phyloP scores from a whole-genome alignment of 2,113 vertebrate genomes.

The Corydoras maculifer region DNA sequence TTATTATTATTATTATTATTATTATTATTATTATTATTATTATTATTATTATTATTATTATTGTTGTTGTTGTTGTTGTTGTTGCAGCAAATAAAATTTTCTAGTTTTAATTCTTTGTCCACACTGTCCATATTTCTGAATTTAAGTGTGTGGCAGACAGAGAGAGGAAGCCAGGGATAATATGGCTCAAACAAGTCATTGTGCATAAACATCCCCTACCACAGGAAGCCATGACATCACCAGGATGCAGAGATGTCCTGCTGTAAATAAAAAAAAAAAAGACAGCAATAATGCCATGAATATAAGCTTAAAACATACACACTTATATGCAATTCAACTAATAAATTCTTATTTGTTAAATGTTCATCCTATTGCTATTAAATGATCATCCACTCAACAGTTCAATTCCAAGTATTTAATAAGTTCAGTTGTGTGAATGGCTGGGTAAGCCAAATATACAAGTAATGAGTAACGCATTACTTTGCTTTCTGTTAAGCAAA shows the following conservation, averaged over 20 bases:
- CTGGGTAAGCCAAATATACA: too few relatives aligned
- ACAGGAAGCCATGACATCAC: conserved; percentile 33
- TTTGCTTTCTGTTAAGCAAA: too few relatives aligned
- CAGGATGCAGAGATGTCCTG: conserved; percentile 41
- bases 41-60: too few relatives aligned
- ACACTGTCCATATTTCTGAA: too few relatives aligned
- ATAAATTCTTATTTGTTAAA: conserved; percentile 4
- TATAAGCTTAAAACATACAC: conserved; percentile 20
- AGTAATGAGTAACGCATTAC: too few relatives aligned
- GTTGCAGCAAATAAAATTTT: too few relatives aligned
- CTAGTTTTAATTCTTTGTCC: too few relatives aligned
- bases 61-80: too few relatives aligned
- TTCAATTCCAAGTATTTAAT: conserved; percentile 12
- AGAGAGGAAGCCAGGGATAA: conserved; percentile 22
- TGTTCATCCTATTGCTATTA: conserved; percentile 24
- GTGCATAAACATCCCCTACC: conserved; percentile 35
- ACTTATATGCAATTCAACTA: neutral
- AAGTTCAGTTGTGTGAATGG: neutral
- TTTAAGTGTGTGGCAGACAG: neutral
- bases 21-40: too few relatives aligned
- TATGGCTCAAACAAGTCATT: conserved; percentile 12
- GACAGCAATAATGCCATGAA: conserved; percentile 35
- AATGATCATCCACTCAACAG: conserved; percentile 11
- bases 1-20: too few relatives aligned
- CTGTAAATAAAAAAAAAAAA: conserved; percentile 23